Conservation (phyloP, 1,140 invertebrate species). For the Eulimnadia texana region DNA sequence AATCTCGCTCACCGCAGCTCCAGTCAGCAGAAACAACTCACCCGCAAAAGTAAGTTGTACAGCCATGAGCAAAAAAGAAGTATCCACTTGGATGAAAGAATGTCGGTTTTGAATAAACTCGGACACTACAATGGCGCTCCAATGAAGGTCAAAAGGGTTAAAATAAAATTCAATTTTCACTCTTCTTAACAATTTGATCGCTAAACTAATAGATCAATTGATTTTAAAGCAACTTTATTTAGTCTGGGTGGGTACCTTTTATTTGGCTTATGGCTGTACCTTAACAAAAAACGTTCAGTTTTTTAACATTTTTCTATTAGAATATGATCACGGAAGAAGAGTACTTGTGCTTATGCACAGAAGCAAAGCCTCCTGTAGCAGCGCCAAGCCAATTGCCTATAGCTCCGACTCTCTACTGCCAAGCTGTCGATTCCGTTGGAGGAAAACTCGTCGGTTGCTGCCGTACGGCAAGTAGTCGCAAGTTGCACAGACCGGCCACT, state of each 20-base stretch:
- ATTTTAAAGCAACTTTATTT: neutral
- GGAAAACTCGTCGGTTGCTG: constrained; percentile 62
- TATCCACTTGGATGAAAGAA: no score
- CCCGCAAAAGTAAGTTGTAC: neutral
- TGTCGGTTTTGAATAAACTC: no score
- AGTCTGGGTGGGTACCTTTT: no score
- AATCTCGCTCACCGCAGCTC: neutral
- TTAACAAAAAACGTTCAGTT: neutral
- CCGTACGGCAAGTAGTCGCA: constrained; percentile 44
- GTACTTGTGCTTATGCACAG: constrained; percentile 1
- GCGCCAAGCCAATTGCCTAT: neutral
- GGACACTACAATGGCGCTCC: no score
- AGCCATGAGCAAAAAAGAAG: no score
- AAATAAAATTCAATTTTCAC: no score
- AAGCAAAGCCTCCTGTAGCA: neutral
- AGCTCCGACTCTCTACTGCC: constrained; percentile 33
- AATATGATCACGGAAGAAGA: neutral
- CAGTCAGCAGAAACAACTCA: neutral
- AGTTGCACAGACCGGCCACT: constrained; percentile 53
- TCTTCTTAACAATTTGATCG: no score
- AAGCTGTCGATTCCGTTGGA: constrained; percentile 64
- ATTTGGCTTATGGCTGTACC: no score
- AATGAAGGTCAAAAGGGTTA: no score
- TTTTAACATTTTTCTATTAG: neutral
- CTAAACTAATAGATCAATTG: no score